A percentile compares a stretch with the other conserved stretches of the same genome.
Evolutionary conservation across 2,888 invertebrate species (phyloP).

Genomic region (Anagyrus pseudococci): DNA sequence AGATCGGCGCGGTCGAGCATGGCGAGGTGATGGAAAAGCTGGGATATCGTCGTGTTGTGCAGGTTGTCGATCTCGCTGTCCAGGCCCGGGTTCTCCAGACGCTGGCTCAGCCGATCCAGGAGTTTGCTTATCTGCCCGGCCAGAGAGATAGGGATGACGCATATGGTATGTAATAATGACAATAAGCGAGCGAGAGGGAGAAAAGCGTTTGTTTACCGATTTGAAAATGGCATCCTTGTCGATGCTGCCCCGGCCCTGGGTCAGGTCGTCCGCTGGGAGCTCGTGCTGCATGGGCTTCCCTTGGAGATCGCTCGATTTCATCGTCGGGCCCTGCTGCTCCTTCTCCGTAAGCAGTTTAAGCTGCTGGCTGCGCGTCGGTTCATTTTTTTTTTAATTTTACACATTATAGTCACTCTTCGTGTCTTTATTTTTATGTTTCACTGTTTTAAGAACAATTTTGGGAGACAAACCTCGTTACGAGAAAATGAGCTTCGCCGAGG

Average conservation of each 20-base stretch:
- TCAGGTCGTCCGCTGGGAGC: constrained; percentile 53
- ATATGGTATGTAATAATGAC: too few species aligned
- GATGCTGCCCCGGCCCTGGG: constrained; percentile 52
- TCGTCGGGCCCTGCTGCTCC: constrained; percentile 39
- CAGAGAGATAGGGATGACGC: too few species aligned
- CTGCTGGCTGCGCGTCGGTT: constrained; percentile 51
- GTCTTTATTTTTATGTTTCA: too few species aligned
- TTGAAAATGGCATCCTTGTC: constrained; percentile 50
- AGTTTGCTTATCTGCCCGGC: constrained; percentile 55
- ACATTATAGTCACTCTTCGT: too few species aligned
- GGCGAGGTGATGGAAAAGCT: constrained; percentile 59
- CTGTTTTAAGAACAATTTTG: too few species aligned
- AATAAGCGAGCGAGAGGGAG: too few species aligned
- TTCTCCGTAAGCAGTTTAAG: constrained; percentile 48
- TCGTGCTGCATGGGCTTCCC: constrained; percentile 50
- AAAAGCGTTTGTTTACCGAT: constrained; percentile 44
- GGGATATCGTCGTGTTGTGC: constrained; percentile 61
- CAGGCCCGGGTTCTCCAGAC: constrained; percentile 56
- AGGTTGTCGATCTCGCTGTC: constrained; percentile 56
- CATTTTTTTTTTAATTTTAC: too few species aligned
- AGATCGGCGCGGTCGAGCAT: constrained; percentile 58
- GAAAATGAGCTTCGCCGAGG: constrained; percentile 60
- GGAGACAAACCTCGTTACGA: constrained; percentile 50
- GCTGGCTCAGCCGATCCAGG: constrained; percentile 55
- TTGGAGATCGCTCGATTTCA: constrained; percentile 39